A percentile compares a stretch with the other conserved stretches of the same genome.
Conservation (phyloP, 1,140 invertebrate species). For the Eubasilissa regina region DNA sequence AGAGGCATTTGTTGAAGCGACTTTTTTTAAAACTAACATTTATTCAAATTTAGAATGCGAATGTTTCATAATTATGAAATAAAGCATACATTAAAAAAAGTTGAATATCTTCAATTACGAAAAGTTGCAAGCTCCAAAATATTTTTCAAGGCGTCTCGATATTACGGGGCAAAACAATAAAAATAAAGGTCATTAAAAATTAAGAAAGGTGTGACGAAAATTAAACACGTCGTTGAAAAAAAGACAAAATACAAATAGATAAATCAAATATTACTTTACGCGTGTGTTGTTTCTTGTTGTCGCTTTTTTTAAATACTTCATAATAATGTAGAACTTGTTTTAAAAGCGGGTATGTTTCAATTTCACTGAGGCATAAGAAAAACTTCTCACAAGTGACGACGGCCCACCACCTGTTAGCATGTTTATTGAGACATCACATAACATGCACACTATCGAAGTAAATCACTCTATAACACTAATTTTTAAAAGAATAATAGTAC, state of each 20-base stretch:
- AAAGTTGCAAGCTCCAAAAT: background rate
- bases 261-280: background rate
- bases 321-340: background rate
- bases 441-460: background rate
- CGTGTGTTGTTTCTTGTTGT: background rate
- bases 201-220: conserved; percentile 16
- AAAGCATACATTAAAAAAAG: no score
- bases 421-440: background rate
- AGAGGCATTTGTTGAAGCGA: no score
- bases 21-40: no score
- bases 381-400: conserved; percentile 5
- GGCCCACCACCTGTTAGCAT: conserved; percentile 17
- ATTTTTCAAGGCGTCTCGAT: no score
- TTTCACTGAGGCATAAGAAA: background rate
- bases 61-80: no score
- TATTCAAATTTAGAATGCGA: no score
- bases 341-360: background rate
- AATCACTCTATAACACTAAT: background rate
- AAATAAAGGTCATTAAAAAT: background rate
- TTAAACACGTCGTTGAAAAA: background rate
- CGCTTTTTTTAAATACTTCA: background rate
- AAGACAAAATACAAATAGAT: background rate
- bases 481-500: background rate
- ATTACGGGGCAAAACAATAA: no score
- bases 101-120: no score